Base-by-base conservation (phyloP, 1,140 invertebrate genomes). In the Ditylenchus dipsaci region DNA sequence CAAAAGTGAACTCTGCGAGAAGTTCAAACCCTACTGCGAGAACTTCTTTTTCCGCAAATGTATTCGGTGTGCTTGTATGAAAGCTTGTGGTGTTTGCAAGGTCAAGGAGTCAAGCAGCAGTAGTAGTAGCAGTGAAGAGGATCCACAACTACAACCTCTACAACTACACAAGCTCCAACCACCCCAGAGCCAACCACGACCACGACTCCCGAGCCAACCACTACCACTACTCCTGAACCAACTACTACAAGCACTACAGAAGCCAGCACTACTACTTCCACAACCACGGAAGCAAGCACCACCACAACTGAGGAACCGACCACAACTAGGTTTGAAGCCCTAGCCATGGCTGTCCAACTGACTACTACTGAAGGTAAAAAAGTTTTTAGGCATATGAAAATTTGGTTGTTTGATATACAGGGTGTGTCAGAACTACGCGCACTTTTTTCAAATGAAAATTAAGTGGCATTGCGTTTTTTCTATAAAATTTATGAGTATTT, bases 31-130 rank as follows among this genome's bases (percentile, higher is more conserved):
- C n/a, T 42, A 21, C 1, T 68, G 67, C 26, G 67, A 68, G 30
- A 68, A 68, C 26, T 60, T 68, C 21, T 68, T 68, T 42, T 58
- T 68, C n/a, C 67, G 57, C 13, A 68, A 68, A 53, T 68, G 67
- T 38, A 42, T 68, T 13, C 33, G 60, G n/a, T 61, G 57, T 26
- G 67, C 67, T 0, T 68, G 67, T 29, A 58, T 59, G 15, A 64
- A 47, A n/a, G 43, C 27, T 23, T 68, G 67, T 26, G 42, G 57
- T 33, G 67, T 56, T 49, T 33, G 58, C 17, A 49, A 66, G 58
- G 19, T 61, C 1, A 42, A 45, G 42, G n/a, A 29, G 26, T 29
- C 30, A n/a, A 5, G 5, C 9, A 59, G 27, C 29, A 67, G 33
- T 66, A 38, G 19, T 19, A 60, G 67, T 30, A 17, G 21, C n/a